These are phyloP conservation scores for Menidia menidia DNA, from an alignment of 2,797 vertebrate genomes.

Conservation along the genomic window DNA sequence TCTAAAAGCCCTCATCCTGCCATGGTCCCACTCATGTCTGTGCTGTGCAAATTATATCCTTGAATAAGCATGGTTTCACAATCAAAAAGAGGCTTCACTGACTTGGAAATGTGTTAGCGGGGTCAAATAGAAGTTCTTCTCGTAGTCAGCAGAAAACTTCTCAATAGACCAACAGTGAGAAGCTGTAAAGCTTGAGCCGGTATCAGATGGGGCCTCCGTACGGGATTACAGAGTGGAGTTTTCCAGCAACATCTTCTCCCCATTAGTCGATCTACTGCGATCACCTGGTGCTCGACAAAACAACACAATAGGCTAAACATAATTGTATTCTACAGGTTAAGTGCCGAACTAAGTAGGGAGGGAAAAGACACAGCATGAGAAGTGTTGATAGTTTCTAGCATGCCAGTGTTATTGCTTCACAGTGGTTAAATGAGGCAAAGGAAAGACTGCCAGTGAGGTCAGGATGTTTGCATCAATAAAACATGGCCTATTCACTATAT, in stretches of 20 bases:
- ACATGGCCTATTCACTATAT: slow-evolving; percentile 68
- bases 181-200: slow-evolving; percentile 13
- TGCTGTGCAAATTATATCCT: slow-evolving; percentile 83
- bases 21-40: slow-evolving; percentile 71
- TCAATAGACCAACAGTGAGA: slow-evolving; percentile 37
- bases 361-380: slow-evolving; percentile 18
- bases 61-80: slow-evolving; percentile 85
- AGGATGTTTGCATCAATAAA: slow-evolving; percentile 75
- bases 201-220: slow-evolving; percentile 2
- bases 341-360: slow-evolving; percentile 8
- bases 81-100: slow-evolving; percentile 82
- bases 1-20: slow-evolving; percentile 87
- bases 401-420: slow-evolving; percentile 37
- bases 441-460: slow-evolving; percentile 50
- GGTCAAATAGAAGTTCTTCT: slow-evolving; percentile 85
- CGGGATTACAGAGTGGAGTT: neutral
- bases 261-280: slow-evolving; percentile 8
- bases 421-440: slow-evolving; percentile 64
- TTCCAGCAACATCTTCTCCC: slow-evolving; percentile 9
- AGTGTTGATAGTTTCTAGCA: slow-evolving; percentile 31
- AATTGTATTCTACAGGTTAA: neutral
- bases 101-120: slow-evolving; percentile 83
- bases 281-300: slow-evolving; percentile 22
- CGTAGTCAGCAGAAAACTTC: slow-evolving; percentile 78
- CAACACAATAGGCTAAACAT: neutral